These are phyloP conservation scores for Anthopleura sola DNA, from an alignment of 64 coral and sea anemone species.

Conservation along the genomic window DNA sequence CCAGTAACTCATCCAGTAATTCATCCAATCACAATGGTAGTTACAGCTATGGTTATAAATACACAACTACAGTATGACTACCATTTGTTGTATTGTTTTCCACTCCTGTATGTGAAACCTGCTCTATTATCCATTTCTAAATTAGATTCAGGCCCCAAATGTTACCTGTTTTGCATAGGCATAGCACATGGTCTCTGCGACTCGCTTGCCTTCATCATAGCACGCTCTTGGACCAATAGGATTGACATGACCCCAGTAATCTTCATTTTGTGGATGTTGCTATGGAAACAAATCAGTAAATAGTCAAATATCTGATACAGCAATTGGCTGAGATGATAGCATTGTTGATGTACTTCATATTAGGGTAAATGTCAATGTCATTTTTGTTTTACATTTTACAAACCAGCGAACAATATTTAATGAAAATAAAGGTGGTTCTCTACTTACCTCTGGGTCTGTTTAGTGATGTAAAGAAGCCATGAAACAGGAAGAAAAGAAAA, in stretches of 20 bases:
- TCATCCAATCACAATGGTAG: too few relatives aligned
- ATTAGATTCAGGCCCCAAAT: background rate
- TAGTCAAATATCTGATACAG: background rate
- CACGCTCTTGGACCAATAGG: conserved; percentile 92
- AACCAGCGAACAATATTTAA: too few relatives aligned
- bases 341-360: too few relatives aligned
- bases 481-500: background rate
- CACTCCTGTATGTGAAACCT: too few relatives aligned
- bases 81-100: too few relatives aligned
- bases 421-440: background rate
- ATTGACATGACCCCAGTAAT: conserved; percentile 99
- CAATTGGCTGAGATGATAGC: too few relatives aligned
- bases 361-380: too few relatives aligned
- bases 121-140: too few relatives aligned
- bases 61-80: too few relatives aligned
- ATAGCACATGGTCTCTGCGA: conserved; percentile 99
- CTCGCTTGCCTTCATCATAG: conserved; percentile 97
- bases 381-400: too few relatives aligned
- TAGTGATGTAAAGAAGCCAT: background rate
- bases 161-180: conserved; percentile 96
- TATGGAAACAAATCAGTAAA: background rate
- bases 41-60: too few relatives aligned
- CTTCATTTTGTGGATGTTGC: conserved; percentile 93
- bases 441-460: conserved; percentile 84
- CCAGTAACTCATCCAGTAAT: too few relatives aligned